Percentiles rank a stretch among this genome's conserved stretches.
Evolutionary conservation across 1,140 invertebrate genomes (phyloP).

Genomic region (Trichonephila inaurata): DNA sequence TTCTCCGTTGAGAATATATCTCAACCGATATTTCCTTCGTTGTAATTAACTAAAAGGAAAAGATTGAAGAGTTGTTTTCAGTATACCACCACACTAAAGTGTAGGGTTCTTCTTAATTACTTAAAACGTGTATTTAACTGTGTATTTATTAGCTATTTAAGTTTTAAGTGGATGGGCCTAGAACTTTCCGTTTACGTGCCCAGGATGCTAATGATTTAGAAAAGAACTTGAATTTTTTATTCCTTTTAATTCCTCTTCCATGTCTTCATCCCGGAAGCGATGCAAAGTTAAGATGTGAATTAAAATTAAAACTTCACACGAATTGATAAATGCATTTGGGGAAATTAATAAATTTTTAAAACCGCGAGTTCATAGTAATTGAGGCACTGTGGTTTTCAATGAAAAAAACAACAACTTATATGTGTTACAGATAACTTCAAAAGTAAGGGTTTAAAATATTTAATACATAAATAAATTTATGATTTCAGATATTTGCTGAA

Average conservation of each 20-base stretch:
- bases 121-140: not conserved
- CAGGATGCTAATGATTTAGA: not conserved
- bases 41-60: not conserved
- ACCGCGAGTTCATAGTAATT: no score
- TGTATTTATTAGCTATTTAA: slow-evolving; percentile 13
- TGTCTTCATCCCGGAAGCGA: not conserved
- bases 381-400: no score
- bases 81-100: not conserved
- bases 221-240: not conserved
- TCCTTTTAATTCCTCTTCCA: not conserved
- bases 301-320: not conserved
- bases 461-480: no score
- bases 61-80: not conserved
- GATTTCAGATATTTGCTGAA: no score
- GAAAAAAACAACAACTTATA: no score
- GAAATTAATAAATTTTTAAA: not conserved
- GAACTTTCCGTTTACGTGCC: slow-evolving; percentile 19
- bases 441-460: no score
- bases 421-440: no score
- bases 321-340: not conserved
- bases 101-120: not conserved
- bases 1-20: not conserved
- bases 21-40: not conserved
- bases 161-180: slow-evolving; percentile 23
- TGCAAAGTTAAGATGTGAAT: not conserved